Conservation (phyloP, 1,140 invertebrate species). For the Venturia canescens region DNA sequence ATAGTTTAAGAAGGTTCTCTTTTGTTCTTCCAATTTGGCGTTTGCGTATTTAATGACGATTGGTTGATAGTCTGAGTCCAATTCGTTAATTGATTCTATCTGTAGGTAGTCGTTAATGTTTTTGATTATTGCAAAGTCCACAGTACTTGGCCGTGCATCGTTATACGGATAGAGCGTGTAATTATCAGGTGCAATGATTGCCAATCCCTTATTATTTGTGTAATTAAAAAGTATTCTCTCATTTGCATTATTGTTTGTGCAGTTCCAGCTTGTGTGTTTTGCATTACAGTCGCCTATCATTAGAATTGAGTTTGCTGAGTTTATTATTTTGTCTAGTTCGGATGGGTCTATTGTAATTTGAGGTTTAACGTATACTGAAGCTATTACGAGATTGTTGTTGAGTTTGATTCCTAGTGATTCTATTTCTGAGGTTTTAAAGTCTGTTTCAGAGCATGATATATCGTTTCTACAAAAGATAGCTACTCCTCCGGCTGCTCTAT, state of each 20-base stretch:
- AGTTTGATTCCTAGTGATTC: constrained; percentile 48
- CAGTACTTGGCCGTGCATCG: not conserved
- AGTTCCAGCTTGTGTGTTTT: constrained; percentile 54
- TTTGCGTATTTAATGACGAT: not conserved
- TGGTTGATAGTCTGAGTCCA: constrained; percentile 54
- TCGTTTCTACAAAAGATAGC: constrained; percentile 46
- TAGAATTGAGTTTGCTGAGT: constrained; percentile 31
- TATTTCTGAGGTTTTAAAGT: not conserved
- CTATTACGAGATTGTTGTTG: constrained; percentile 42
- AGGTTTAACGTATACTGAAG: constrained; percentile 43
- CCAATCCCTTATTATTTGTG: not conserved
- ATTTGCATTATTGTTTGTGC: constrained; percentile 45
- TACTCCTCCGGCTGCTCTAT: constrained; percentile 36
- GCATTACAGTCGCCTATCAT: constrained; percentile 51
- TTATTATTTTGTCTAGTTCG: constrained; percentile 50
- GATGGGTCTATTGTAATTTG: constrained; percentile 32
- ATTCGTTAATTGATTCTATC: constrained; percentile 45
- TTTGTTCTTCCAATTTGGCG: not conserved
- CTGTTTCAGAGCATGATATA: constrained; percentile 24
- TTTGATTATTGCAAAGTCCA: constrained; percentile 44
- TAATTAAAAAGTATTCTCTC: constrained; percentile 43
- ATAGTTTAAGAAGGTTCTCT: constrained; percentile 33
- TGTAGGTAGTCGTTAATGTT: constrained; percentile 17
- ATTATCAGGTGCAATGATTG: constrained; percentile 29
- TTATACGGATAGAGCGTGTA: constrained; percentile 39